Base-by-base conservation (phyloP, 2,797 vertebrate species). In the Poeciliopsis infans region DNA sequence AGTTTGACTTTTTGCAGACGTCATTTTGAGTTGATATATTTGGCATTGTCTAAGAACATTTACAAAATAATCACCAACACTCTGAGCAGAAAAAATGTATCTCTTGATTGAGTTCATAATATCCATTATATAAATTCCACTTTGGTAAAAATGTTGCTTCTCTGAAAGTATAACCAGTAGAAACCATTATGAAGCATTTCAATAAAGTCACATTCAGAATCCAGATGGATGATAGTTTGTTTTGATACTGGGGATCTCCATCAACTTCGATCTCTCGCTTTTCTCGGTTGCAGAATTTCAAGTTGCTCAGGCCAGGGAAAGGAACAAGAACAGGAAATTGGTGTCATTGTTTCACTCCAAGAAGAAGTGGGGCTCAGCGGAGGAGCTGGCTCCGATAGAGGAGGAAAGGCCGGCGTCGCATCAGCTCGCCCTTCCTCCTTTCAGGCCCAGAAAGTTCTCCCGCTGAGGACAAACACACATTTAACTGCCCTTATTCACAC, bases 261-360 rank as follows among this genome's bases (percentile, higher is more conserved):
- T 70, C 68, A n/a, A 43, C 41, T 45, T 3, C 45, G 1, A n/a
- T 49, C 0, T 8, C 76, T 47, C 70, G 12, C 78, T 77, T 74
- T 18, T 43, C 28, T 2, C 33, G 46, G 12, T 71, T 7, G 10
- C 88, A 88, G 95, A 92, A 71, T 95, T 90, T 83, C 94, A 94
- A 15, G 93, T 89, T 2, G 89, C 87, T 59, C 96, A 95, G 84
- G 93, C 82, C 74, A 86, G 91, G 23, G 96, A 96, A 79, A 92
- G 94, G 2, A 93, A 93, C 82, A 88, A 92, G 78, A 96, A 96
- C 93, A 92, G 94, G 87, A 96, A 96, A 90, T 61, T 96, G 86
- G 86, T 57, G 0, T 94, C 95, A 1, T 79, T 96, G 71, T 96
- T 96, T 85, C 93, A 96, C 57, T 94, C 95, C 46, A 95, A 92